A percentile compares a stretch with the other conserved stretches of the same genome.
Evolutionary conservation across 2,113 vertebrate genomes (phyloP).

Genomic region (Triplophysa rosa): DNA sequence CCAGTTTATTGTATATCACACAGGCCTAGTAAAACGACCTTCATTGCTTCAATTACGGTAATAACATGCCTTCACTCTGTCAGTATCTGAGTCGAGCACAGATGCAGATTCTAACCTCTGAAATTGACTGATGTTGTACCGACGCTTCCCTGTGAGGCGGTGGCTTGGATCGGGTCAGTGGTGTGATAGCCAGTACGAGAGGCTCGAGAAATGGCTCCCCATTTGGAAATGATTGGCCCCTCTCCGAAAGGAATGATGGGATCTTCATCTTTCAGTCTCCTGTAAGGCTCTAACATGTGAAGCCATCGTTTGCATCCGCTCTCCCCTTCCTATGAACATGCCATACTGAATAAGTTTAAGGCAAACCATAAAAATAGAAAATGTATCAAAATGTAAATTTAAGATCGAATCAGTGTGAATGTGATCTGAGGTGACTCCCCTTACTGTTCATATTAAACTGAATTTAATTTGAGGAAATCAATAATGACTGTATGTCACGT

Average conservation of each 20-base stretch:
- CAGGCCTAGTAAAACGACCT: no score
- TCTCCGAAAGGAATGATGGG: constrained; percentile 97
- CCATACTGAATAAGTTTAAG: neutral
- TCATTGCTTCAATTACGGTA: no score
- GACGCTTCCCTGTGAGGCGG: constrained; percentile 87
- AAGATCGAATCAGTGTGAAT: neutral
- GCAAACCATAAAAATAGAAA: neutral
- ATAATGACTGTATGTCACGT: no score
- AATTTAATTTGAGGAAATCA: neutral
- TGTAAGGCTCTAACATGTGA: constrained; percentile 85
- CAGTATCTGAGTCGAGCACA: neutral
- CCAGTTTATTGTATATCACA: no score
- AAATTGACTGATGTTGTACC: constrained; percentile 90
- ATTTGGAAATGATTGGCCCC: constrained; percentile 96
- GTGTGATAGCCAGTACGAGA: constrained; percentile 92
- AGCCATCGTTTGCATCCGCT: constrained; percentile 84
- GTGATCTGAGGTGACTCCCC: neutral
- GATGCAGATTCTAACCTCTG: constrained; percentile 76
- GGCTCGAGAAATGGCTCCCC: constrained; percentile 94
- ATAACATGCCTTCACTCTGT: no score
- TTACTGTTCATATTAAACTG: no score
- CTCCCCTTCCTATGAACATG: constrained; percentile 77
- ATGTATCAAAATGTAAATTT: neutral
- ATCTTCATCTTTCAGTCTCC: constrained; percentile 90
- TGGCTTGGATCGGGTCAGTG: constrained; percentile 92